phyloP scores from a whole-genome alignment of 2,797 vertebrate species.

The Adelosebastes latens region DNA sequence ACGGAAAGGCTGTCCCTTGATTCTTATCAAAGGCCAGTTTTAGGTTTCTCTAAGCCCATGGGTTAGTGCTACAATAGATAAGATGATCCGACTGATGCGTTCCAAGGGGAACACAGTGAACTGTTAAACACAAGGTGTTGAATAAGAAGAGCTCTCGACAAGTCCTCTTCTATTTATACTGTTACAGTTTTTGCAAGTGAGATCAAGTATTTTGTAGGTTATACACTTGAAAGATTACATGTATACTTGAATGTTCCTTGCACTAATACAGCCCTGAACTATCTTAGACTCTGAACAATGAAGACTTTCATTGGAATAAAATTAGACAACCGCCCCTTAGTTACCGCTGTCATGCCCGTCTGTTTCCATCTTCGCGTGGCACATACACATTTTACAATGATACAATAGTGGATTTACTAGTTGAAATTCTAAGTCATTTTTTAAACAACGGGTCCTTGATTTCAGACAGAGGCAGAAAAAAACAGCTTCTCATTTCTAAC shows the following conservation, averaged over 20 bases:
- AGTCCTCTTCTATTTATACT: neutral
- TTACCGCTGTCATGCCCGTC: neutral
- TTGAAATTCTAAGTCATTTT: neutral
- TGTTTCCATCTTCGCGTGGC: neutral
- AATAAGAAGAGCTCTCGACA: neutral
- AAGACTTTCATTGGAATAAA: neutral
- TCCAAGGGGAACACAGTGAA: constrained; percentile 17
- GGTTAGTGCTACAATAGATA: constrained; percentile 53
- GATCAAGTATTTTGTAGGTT: neutral
- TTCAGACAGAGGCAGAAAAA: neutral
- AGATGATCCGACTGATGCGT: constrained; percentile 30
- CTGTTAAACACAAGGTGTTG: constrained; percentile 24
- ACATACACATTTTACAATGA: neutral
- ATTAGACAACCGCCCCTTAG: neutral
- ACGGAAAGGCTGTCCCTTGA: constrained; percentile 49
- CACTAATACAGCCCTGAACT: neutral
- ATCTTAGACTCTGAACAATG: neutral
- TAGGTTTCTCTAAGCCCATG: constrained; percentile 56
- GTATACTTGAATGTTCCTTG: neutral
- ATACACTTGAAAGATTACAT: neutral
- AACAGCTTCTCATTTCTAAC: neutral
- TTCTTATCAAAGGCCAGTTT: constrained; percentile 66
- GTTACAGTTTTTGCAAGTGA: neutral
- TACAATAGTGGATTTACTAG: neutral
- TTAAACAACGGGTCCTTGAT: neutral